phyloP scores from a whole-genome alignment of 1,140 invertebrate genomes.

The Artemia franciscana region DNA sequence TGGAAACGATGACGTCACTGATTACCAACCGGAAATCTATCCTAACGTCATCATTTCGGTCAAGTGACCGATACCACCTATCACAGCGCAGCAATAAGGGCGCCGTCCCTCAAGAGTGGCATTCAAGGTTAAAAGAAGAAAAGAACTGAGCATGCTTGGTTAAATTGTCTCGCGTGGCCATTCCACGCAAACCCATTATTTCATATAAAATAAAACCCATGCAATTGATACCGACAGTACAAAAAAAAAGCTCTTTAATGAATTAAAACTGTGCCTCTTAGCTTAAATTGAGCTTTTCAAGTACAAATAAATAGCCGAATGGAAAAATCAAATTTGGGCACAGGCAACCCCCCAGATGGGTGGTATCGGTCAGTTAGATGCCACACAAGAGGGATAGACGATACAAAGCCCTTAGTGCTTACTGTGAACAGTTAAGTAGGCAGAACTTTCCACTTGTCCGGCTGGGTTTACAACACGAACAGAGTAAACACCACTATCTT shows the following conservation, averaged over 20 bases:
- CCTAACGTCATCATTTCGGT: background rate
- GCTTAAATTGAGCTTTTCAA: too few relatives aligned
- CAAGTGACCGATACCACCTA: background rate
- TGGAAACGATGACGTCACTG: background rate
- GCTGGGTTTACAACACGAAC: conserved; percentile 69
- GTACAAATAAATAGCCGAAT: too few relatives aligned
- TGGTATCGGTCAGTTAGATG: background rate
- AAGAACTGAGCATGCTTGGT: background rate
- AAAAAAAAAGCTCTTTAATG: too few relatives aligned
- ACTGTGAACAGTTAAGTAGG: conserved; percentile 89
- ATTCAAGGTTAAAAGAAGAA: background rate
- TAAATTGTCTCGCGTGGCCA: too few relatives aligned
- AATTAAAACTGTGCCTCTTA: too few relatives aligned
- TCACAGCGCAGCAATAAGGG: background rate
- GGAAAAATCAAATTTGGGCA: too few relatives aligned
- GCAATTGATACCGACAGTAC: too few relatives aligned
- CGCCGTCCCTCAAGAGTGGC: background rate
- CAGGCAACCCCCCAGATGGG: background rate
- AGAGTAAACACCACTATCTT: conserved; percentile 76
- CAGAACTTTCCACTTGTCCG: conserved; percentile 72
- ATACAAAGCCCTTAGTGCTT: conserved; percentile 41
- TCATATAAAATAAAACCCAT: too few relatives aligned
- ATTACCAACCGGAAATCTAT: background rate
- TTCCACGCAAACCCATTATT: too few relatives aligned
- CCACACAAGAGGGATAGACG: background rate